Percentiles rank a stretch among this genome's conserved stretches.
phyloP scores from a whole-genome alignment of 2,888 invertebrate species.

The Amphimallon solstitiale region DNA sequence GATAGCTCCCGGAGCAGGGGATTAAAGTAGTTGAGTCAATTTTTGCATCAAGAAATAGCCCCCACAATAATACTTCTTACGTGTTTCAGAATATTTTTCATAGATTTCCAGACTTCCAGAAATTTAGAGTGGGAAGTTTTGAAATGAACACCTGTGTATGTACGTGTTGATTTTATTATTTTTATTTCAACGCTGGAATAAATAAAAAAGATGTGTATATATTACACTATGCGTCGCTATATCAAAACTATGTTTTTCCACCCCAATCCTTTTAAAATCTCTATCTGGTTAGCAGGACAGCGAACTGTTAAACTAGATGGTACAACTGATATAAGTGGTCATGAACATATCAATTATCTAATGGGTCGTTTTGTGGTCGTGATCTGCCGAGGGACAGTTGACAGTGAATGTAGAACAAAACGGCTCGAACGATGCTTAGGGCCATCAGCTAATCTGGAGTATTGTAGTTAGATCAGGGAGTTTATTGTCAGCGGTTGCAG shows the following conservation, averaged over 20 bases:
- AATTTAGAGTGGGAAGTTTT: too few species aligned
- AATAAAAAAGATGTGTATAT: too few species aligned
- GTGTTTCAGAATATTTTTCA: too few species aligned
- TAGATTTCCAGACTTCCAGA: too few species aligned
- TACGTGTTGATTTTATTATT: background rate
- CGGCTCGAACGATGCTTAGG: conserved; percentile 34
- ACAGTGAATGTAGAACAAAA: conserved; percentile 35
- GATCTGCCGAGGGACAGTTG: conserved; percentile 39
- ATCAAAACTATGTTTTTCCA: background rate
- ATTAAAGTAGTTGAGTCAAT: too few species aligned
- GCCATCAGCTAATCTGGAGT: conserved; percentile 42
- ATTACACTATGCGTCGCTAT: too few species aligned
- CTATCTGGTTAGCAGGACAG: background rate
- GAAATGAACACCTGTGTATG: too few species aligned
- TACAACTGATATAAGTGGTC: conserved; percentile 44
- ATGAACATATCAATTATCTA: conserved; percentile 52
- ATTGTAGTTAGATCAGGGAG: conserved; percentile 40
- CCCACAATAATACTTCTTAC: too few species aligned
- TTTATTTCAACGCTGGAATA: too few species aligned
- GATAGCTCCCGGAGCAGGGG: too few species aligned
- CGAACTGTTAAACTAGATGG: conserved; percentile 28
- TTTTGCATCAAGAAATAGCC: too few species aligned
- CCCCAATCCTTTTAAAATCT: background rate
- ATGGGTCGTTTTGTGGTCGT: conserved; percentile 52
- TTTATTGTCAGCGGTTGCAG: conserved; percentile 41